Conservation (phyloP, 1,140 invertebrate species). For the Dufourea novaeangliae region DNA sequence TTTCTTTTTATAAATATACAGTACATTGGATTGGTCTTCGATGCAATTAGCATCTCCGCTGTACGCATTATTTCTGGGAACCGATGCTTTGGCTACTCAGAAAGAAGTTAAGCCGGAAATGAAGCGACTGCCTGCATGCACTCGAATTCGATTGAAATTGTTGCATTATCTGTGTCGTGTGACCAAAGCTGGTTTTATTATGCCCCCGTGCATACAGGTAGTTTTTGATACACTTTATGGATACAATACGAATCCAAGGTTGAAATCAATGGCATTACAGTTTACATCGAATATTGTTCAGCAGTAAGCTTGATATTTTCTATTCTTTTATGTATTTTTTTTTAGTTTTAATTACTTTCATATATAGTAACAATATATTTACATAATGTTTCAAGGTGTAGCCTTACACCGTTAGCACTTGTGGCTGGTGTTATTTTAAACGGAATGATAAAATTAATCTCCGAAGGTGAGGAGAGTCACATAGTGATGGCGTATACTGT, state of each 20-base stretch:
- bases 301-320: constrained; percentile 83
- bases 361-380: neutral
- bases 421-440: constrained; percentile 78
- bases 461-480: constrained; percentile 82
- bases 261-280: constrained; percentile 90
- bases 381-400: constrained; percentile 68
- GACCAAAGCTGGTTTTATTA: constrained; percentile 88
- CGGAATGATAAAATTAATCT: constrained; percentile 78
- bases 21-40: constrained; percentile 88
- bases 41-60: constrained; percentile 86
- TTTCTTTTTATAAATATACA: constrained; percentile 33
- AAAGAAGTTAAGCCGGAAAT: constrained; percentile 84
- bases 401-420: constrained; percentile 70
- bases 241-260: constrained; percentile 89
- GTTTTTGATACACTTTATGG: constrained; percentile 95
- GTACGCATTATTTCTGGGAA: constrained; percentile 90
- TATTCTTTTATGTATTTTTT: neutral
- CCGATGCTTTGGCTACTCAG: constrained; percentile 83
- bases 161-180: constrained; percentile 92
- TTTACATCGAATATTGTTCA: constrained; percentile 91
- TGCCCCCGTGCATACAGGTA: constrained; percentile 90
- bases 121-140: constrained; percentile 88
- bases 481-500: constrained; percentile 89
- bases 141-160: constrained; percentile 91
- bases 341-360: neutral